A percentile compares a stretch with the other conserved stretches of the same genome.
Evolutionary conservation across 2,888 invertebrate genomes (phyloP).

Genomic region (Ctenicera cuprea): DNA sequence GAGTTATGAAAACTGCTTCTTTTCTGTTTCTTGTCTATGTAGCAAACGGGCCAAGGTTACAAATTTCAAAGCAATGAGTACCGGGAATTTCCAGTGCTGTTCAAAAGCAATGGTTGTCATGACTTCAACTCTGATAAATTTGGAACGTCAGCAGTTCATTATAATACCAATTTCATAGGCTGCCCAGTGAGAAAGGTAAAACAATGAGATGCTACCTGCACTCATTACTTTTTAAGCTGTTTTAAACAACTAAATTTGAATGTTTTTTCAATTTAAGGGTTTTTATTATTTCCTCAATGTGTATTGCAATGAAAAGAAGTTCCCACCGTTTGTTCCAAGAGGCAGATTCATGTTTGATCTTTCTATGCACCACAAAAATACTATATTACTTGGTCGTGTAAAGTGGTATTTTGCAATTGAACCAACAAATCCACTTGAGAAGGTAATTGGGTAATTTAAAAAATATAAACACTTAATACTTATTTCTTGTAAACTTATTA

Average conservation of each 20-base stretch:
- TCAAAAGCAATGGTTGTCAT: neutral
- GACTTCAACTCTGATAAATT: neutral
- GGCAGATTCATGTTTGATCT: neutral
- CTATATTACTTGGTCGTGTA: neutral
- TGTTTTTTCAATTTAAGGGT: constrained; percentile 10
- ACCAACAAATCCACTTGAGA: constrained; percentile 23
- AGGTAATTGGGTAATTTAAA: neutral
- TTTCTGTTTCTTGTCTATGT: too few relatives aligned
- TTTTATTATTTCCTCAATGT: neutral
- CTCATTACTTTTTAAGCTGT: too few relatives aligned
- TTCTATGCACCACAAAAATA: neutral
- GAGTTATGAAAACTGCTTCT: too few relatives aligned
- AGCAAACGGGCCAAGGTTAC: neutral
- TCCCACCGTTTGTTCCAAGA: constrained; percentile 21
- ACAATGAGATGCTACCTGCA: too few relatives aligned
- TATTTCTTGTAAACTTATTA: too few relatives aligned
- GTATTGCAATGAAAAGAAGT: constrained; percentile 1
- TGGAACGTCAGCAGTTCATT: neutral
- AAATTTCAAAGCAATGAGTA: constrained; percentile 37
- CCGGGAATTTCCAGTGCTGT: constrained; percentile 11
- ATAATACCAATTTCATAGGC: neutral
- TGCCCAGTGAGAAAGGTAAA: constrained; percentile 2
- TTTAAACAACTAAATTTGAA: too few relatives aligned
- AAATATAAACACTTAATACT: too few relatives aligned
- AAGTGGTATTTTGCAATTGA: neutral